Percentiles rank a stretch among this genome's conserved stretches.
These are phyloP conservation scores for Lindbergichthys nudifrons DNA, from an alignment of 2,797 vertebrate species.

Conservation along the genomic window DNA sequence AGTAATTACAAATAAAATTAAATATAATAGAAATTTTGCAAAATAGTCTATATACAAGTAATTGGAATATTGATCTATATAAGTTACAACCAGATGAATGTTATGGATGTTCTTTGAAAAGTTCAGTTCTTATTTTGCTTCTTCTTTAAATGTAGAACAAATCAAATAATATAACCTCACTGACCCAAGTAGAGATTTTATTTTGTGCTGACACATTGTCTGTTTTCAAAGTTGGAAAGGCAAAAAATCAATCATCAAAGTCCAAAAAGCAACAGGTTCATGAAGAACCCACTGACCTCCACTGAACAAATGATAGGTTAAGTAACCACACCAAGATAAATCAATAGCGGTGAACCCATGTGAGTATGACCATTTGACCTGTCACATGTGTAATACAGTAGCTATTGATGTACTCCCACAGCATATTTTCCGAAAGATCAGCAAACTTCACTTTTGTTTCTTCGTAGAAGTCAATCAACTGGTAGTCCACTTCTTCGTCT, in stretches of 20 bases:
- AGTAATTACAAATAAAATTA: too few relatives aligned
- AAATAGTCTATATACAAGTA: too few relatives aligned
- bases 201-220: slow-evolving; percentile 3
- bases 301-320: slow-evolving; percentile 9
- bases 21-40: too few relatives aligned
- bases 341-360: slow-evolving; percentile 91
- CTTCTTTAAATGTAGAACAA: neutral
- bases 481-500: slow-evolving; percentile 84
- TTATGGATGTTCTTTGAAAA: too few relatives aligned
- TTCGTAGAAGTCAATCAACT: slow-evolving; percentile 91
- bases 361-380: slow-evolving; percentile 80
- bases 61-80: too few relatives aligned
- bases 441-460: slow-evolving; percentile 97
- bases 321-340: slow-evolving; percentile 18
- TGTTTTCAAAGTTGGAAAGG: slow-evolving; percentile 6
- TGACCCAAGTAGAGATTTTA: neutral
- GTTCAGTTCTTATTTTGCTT: neutral
- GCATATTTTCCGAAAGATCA: slow-evolving; percentile 91
- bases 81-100: too few relatives aligned
- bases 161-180: neutral
- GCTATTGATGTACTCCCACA: slow-evolving; percentile 96
- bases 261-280: slow-evolving; percentile 67
- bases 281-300: slow-evolving; percentile 9
- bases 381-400: slow-evolving; percentile 22
- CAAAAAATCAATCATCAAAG: slow-evolving; percentile 63